These are phyloP conservation scores for Erebia epiphron DNA, from an alignment of 2,888 invertebrate genomes.

Conservation along the genomic window DNA sequence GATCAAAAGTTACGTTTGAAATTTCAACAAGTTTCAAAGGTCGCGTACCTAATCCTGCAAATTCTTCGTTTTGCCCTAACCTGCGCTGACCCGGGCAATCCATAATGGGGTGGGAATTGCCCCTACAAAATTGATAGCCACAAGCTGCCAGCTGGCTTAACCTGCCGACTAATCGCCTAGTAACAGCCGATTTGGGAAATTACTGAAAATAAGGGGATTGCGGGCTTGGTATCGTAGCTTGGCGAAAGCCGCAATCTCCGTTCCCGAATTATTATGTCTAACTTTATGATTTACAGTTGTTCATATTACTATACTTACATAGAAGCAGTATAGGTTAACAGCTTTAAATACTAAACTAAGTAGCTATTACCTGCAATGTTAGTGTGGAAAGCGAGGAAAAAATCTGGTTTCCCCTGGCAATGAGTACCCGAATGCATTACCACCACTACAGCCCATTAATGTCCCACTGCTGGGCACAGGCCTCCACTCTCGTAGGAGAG, in stretches of 20 bases:
- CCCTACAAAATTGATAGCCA: constrained; percentile 33
- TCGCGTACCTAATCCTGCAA: constrained; percentile 23
- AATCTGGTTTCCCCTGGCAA: no score
- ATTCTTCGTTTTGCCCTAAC: constrained; percentile 30
- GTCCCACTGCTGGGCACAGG: no score
- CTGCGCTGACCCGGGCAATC: constrained; percentile 30
- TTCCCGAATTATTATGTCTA: background rate
- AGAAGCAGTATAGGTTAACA: no score
- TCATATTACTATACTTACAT: background rate
- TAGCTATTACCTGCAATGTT: no score
- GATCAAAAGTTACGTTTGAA: background rate
- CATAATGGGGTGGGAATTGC: constrained; percentile 27
- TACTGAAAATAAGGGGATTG: constrained; percentile 24
- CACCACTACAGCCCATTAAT: no score
- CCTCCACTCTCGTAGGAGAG: no score
- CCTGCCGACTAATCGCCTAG: constrained; percentile 33
- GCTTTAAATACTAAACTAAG: no score
- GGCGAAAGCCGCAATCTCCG: background rate
- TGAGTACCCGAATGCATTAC: no score
- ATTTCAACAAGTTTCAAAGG: constrained; percentile 11
- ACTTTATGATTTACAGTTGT: background rate
- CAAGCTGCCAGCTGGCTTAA: constrained; percentile 33
- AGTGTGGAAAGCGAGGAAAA: no score
- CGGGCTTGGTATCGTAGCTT: background rate
- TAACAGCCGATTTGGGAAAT: constrained; percentile 25